Conservation (phyloP, 1,140 invertebrate genomes). For the Rhagoletis pomonella region DNA sequence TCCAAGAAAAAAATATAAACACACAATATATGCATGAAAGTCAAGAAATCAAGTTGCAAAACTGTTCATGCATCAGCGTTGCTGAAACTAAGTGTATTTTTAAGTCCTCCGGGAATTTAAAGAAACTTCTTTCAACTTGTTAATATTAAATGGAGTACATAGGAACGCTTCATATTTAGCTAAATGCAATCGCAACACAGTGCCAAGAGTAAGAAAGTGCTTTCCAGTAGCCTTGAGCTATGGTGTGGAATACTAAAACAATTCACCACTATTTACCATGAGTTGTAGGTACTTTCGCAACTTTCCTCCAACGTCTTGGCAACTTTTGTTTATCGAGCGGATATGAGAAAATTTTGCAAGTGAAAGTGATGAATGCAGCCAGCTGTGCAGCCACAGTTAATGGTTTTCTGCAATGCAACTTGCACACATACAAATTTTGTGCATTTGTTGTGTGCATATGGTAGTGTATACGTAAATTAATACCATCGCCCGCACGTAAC, state of each 20-base stretch:
- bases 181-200: too few species aligned
- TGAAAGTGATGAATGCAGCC: conserved; percentile 42
- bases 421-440: background rate
- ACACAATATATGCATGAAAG: too few species aligned
- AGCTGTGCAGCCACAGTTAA: conserved; percentile 32
- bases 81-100: too few species aligned
- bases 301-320: background rate
- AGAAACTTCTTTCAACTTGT: too few species aligned
- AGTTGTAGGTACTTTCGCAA: background rate
- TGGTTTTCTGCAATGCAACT: background rate
- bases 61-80: too few species aligned
- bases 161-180: too few species aligned
- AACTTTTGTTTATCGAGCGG: conserved; percentile 45
- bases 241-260: background rate
- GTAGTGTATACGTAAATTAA: background rate
- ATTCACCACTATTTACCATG: background rate
- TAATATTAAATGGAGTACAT: too few species aligned
- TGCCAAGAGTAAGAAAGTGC: too few species aligned
- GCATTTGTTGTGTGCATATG: background rate
- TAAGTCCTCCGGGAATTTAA: too few species aligned
- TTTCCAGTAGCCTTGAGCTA: background rate
- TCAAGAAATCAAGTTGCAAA: too few species aligned
- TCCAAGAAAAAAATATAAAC: too few species aligned
- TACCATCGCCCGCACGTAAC: conserved; percentile 3
- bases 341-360: conserved; percentile 38